These are phyloP conservation scores for Prosapia bicincta DNA, from an alignment of 2,888 invertebrate species.

Conservation along the genomic window DNA sequence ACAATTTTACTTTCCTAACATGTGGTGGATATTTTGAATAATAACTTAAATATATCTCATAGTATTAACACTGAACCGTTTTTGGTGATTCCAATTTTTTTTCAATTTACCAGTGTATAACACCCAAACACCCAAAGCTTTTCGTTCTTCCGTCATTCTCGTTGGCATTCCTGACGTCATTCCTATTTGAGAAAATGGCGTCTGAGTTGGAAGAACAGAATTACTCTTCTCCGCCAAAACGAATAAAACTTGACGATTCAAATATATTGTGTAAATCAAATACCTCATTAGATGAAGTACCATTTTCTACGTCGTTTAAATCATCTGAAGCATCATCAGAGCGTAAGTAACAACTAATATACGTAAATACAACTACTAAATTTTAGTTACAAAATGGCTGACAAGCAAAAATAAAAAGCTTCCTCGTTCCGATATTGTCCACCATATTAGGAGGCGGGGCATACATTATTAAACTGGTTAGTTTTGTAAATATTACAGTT, in stretches of 20 bases:
- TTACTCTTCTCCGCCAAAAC: conserved; percentile 47
- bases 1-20: no score
- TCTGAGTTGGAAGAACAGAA: conserved; percentile 47
- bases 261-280: conserved; percentile 28
- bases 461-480: no score
- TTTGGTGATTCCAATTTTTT: no score
- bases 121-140: no score
- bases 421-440: not conserved
- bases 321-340: conserved; percentile 21
- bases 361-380: not conserved
- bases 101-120: no score
- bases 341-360: conserved; percentile 30
- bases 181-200: conserved; percentile 45
- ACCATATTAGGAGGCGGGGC: not conserved
- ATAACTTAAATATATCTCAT: no score
- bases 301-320: conserved; percentile 21
- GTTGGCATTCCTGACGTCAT: not conserved
- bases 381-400: conserved; percentile 35
- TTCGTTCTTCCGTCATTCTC: not conserved
- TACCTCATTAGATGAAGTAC: conserved; percentile 20
- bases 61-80: no score
- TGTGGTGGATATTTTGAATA: no score
- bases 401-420: conserved; percentile 2
- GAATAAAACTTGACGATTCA: conserved; percentile 44
- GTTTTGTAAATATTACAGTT: no score